Evolutionary conservation across 1,140 invertebrate species (phyloP).

Genomic region (Nasonia longicornis): DNA sequence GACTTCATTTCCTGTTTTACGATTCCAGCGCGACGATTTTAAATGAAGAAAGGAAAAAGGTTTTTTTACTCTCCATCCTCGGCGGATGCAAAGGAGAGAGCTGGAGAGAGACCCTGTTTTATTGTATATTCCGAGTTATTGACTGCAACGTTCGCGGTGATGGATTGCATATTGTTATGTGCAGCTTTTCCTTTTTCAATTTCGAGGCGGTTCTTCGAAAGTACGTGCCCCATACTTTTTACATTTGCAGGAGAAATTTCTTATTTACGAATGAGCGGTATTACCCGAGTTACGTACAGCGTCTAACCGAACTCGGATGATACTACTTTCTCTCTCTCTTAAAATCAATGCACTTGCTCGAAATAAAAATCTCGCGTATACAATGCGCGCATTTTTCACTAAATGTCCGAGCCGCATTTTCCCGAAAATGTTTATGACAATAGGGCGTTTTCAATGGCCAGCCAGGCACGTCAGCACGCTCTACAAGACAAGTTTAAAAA

Average conservation of each 20-base stretch:
- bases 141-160: neutral
- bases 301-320: no score
- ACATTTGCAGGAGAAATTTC: neutral
- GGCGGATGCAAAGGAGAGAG: neutral
- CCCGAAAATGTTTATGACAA: neutral
- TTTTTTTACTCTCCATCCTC: neutral
- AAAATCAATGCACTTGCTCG: no score
- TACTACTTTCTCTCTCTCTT: no score
- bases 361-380: no score
- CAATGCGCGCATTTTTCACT: no score
- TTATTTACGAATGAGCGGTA: neutral
- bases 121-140: conserved; percentile 4
- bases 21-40: conserved; percentile 28
- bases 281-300: no score
- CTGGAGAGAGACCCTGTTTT: neutral
- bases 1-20: conserved; percentile 34
- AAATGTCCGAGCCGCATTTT: no score
- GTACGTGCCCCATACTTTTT: neutral
- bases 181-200: neutral
- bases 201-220: neutral
- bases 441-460: neutral
- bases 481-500: no score
- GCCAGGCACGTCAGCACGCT: no score
- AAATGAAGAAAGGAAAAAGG: conserved; percentile 15
- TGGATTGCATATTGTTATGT: conserved; percentile 1